Percentiles rank a stretch among this genome's conserved stretches.
phyloP scores from a whole-genome alignment of 2,113 vertebrate species.

The Myrmecophaga tridactyla region DNA sequence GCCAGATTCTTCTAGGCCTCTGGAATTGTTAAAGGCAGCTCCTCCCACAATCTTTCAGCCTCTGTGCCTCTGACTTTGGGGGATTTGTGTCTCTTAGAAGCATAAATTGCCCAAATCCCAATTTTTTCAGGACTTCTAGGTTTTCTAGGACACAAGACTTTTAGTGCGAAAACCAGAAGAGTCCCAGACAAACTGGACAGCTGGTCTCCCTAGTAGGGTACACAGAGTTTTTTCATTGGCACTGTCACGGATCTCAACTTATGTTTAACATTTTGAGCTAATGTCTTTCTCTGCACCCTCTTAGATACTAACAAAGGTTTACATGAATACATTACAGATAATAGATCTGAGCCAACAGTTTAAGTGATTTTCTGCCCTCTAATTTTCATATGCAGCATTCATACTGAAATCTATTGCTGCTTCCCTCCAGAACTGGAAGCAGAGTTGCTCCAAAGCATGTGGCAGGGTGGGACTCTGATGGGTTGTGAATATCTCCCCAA shows the following conservation, averaged over 20 bases:
- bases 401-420: too few relatives aligned
- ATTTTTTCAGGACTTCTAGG: too few relatives aligned
- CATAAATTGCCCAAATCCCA: neutral
- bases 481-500: neutral
- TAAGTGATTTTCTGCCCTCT: neutral
- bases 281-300: too few relatives aligned
- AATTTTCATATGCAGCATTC: neutral
- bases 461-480: neutral
- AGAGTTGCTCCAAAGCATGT: neutral
- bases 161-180: neutral
- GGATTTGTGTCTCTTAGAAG: neutral
- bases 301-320: neutral
- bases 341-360: neutral
- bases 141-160: neutral
- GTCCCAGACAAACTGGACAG: neutral
- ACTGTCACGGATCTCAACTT: neutral
- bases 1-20: neutral
- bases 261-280: too few relatives aligned
- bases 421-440: neutral
- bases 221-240: too few relatives aligned
- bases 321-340: rapidly evolving
- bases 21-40: neutral
- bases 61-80: neutral
- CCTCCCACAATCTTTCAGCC: neutral
- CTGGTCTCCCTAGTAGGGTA: neutral